These are phyloP conservation scores for Chauna torquata DNA, from an alignment of 2,113 vertebrate species.

Conservation along the genomic window DNA sequence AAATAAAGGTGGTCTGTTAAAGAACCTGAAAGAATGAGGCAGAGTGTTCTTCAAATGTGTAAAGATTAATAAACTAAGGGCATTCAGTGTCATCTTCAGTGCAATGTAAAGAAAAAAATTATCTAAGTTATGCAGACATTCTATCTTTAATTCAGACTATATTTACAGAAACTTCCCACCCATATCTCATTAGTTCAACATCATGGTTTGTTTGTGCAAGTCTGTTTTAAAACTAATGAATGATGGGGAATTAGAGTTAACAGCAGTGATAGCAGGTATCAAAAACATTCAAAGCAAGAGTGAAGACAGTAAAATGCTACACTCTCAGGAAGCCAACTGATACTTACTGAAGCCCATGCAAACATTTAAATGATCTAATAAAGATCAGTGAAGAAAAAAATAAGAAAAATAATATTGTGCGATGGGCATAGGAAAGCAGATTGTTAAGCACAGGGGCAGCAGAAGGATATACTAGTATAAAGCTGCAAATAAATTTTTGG, in stretches of 20 bases:
- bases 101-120: constrained; percentile 8
- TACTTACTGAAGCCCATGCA: neutral
- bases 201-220: constrained; percentile 50
- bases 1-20: neutral
- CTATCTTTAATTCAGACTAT: constrained; percentile 40
- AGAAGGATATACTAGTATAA: neutral
- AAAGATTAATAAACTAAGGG: constrained; percentile 35
- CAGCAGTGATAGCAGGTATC: neutral
- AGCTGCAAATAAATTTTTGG: neutral
- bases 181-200: constrained; percentile 44
- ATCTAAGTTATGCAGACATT: constrained; percentile 31
- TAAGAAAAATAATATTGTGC: neutral
- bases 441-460: neutral
- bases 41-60: neutral
- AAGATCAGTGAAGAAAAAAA: neutral
- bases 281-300: constrained; percentile 21
- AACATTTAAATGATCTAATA: neutral
- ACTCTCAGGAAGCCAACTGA: neutral
- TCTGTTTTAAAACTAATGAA: constrained; percentile 46
- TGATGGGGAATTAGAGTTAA: constrained; percentile 5
- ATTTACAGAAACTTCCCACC: constrained; percentile 57
- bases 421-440: neutral
- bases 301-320: neutral
- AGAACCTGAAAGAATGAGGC: neutral
- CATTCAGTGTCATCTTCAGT: constrained; percentile 37